Conservation (phyloP, 2,888 invertebrate species). For the Idaea straminata region DNA sequence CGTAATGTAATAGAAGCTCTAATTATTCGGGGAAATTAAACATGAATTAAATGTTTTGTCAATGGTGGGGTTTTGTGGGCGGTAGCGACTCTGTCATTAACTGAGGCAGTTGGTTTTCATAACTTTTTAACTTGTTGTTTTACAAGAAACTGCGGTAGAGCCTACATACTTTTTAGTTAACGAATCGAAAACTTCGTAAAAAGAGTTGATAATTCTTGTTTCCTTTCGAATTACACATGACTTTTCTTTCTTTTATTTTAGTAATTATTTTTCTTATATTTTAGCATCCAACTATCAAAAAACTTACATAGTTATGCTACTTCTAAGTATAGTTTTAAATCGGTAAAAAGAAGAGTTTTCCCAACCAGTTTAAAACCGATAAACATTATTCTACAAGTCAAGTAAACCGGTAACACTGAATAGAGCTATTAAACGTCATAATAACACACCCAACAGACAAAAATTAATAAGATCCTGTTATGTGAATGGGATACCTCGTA, state of each 20-base stretch:
- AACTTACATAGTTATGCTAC: too few species aligned
- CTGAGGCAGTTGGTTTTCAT: neutral
- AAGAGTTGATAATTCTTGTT: neutral
- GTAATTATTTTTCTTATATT: too few species aligned
- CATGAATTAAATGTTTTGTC: slow-evolving; percentile 2
- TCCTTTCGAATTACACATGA: too few species aligned
- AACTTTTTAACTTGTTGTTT: neutral
- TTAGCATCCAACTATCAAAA: too few species aligned
- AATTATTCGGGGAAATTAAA: slow-evolving; percentile 4
- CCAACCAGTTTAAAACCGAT: neutral
- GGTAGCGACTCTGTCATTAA: neutral
- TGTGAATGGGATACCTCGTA: slow-evolving; percentile 22
- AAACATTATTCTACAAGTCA: neutral
- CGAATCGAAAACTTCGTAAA: neutral
- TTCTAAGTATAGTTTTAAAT: too few species aligned
- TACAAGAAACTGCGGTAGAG: neutral
- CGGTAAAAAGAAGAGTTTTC: too few species aligned
- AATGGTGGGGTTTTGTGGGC: neutral
- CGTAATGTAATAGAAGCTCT: slow-evolving; percentile 4
- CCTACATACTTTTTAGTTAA: neutral
- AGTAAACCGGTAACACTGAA: neutral
- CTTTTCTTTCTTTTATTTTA: too few species aligned
- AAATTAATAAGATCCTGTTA: slow-evolving; percentile 10
- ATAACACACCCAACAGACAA: slow-evolving; percentile 6
- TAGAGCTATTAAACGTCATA: neutral